A percentile compares a stretch with the other conserved stretches of the same genome.
phyloP scores from a whole-genome alignment of 2,888 invertebrate species.

The Embidobia sp. region DNA sequence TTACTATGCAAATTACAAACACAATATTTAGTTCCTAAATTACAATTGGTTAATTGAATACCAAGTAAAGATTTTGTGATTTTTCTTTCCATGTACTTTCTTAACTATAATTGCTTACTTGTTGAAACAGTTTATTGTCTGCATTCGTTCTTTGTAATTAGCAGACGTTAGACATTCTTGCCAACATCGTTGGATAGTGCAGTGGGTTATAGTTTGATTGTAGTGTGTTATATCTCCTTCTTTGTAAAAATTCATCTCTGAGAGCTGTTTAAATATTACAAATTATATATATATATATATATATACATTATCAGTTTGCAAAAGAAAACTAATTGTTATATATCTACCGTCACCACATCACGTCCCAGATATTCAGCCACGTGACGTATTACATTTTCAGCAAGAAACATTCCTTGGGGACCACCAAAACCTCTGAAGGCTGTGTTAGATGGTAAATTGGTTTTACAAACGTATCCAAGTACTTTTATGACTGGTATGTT shows the following conservation, averaged over 20 bases:
- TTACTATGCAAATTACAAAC: too few relatives aligned
- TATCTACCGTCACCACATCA: conserved; percentile 84
- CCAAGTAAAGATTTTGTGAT: too few relatives aligned
- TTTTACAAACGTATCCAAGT: conserved; percentile 89
- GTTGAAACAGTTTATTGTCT: conserved; percentile 87
- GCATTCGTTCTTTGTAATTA: conserved; percentile 84
- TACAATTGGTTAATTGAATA: too few relatives aligned
- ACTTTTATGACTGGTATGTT: conserved; percentile 88
- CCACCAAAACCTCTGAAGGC: conserved; percentile 95
- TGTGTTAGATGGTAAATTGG: conserved; percentile 94
- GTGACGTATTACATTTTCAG: conserved; percentile 88
- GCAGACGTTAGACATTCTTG: conserved; percentile 87
- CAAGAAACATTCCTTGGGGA: conserved; percentile 93
- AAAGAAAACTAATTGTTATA: too few relatives aligned
- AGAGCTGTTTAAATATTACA: too few relatives aligned
- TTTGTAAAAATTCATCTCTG: conserved; percentile 88
- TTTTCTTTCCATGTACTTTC: too few relatives aligned
- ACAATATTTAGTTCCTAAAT: too few relatives aligned
- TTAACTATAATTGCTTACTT: conserved; percentile 83
- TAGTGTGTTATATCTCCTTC: conserved; percentile 90
- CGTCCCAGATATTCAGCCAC: conserved; percentile 87
- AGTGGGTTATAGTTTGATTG: conserved; percentile 87
- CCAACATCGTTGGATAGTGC: conserved; percentile 89
- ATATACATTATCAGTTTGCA: too few relatives aligned
- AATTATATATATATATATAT: too few relatives aligned